Conservation (phyloP, 2,113 vertebrate species). For the Microtus pennsylvanicus region DNA sequence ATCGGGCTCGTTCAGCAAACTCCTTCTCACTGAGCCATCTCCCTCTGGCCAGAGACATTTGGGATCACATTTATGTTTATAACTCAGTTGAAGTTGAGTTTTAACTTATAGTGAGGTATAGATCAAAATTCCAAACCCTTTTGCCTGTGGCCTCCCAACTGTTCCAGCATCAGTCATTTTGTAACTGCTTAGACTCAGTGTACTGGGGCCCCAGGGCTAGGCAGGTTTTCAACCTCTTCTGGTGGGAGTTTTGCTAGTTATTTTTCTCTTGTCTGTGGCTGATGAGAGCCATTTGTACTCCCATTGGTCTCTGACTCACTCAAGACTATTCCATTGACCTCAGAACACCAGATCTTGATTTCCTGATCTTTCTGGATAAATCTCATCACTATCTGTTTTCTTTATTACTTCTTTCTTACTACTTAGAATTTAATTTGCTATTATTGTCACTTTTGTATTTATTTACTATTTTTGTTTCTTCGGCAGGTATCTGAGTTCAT, state of each 20-base stretch:
- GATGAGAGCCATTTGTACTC: background rate
- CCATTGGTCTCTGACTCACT: background rate
- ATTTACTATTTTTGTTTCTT: background rate
- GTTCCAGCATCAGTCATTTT: background rate
- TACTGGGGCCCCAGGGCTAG: background rate
- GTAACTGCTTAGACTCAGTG: background rate
- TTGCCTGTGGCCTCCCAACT: too few species aligned
- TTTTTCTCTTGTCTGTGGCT: background rate
- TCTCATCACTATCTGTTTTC: background rate
- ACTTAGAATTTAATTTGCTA: background rate
- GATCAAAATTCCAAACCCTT: background rate
- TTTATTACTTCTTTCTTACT: background rate
- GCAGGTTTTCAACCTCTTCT: background rate
- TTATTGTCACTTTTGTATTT: background rate
- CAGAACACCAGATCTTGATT: background rate
- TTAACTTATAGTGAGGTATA: background rate
- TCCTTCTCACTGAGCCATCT: background rate
- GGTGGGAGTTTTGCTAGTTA: background rate
- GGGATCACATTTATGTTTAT: background rate
- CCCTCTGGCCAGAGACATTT: background rate
- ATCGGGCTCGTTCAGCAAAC: background rate
- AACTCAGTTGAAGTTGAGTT: conserved; percentile 1
- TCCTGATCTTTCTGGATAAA: background rate
- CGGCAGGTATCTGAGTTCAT: background rate
- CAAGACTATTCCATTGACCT: background rate